Conservation (phyloP, 2,113 vertebrate species). For the Arothron firmamentum region DNA sequence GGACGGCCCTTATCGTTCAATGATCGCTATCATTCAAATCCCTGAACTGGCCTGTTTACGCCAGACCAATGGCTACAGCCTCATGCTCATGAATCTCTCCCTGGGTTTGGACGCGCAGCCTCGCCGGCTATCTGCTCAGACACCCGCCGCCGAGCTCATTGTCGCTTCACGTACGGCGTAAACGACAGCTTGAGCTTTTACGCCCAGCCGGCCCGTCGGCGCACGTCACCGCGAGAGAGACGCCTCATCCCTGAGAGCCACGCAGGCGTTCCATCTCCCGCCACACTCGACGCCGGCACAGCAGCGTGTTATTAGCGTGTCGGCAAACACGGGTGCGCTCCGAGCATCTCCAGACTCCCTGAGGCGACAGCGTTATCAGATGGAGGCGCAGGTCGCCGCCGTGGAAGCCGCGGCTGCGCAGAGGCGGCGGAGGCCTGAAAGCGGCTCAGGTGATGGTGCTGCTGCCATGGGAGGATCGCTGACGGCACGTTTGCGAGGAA, state of each 20-base stretch:
- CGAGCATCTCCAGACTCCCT: background rate
- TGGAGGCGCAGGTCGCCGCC: background rate
- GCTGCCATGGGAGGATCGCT: background rate
- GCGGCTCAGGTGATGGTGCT: constrained; percentile 12
- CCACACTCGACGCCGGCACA: background rate
- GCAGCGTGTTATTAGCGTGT: background rate
- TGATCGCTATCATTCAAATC: constrained; percentile 6
- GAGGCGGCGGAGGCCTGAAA: constrained; percentile 15
- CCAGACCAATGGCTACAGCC: constrained; percentile 23
- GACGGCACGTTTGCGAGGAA: too few relatives aligned
- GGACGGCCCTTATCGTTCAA: background rate
- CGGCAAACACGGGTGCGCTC: constrained; percentile 1
- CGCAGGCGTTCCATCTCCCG: background rate
- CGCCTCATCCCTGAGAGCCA: constrained; percentile 8
- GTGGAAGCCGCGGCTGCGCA: background rate
- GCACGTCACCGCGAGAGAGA: background rate
- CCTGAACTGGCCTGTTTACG: constrained; percentile 22
- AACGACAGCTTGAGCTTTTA: constrained; percentile 16
- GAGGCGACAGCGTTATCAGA: too few relatives aligned
- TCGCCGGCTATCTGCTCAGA: constrained; percentile 23
- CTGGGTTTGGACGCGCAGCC: constrained; percentile 34
- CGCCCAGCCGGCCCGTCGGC: constrained; percentile 6
- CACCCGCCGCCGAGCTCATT: constrained; percentile 11
- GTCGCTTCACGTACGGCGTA: background rate
- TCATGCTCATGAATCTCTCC: constrained; percentile 25